Evolutionary conservation across 2,888 invertebrate species (phyloP), one percentile per base, ranked within the genome.

Genomic region (Polydrusus tereticollis): DNA sequence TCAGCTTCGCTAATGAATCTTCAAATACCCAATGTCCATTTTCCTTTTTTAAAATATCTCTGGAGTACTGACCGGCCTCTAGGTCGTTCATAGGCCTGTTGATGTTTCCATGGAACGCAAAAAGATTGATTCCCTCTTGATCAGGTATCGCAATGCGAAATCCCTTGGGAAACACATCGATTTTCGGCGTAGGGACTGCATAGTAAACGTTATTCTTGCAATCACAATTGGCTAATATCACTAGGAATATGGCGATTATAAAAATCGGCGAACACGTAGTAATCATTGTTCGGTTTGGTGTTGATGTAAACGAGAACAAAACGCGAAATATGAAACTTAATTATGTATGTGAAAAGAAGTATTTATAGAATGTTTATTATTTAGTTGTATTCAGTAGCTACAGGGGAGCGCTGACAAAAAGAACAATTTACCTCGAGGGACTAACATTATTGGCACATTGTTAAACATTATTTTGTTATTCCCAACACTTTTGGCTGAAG

Each of bases 71-170:
- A 1, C 85, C 85, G 2, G 82, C 80, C 45, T 81, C 82, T 43
- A 82, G 66, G 10, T 77, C 77, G n/a, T 78, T 64, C 77, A 85
- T 77, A 23, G 79, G 78, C 64, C 77, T 76, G 74, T 87, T 87
- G 14, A 87, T 71, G 57, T 86, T 86, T 3, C 84, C 86, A 74
- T 87, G 86, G 75, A 87, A 86, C 0, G 85, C 85, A 75, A 87
- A 86, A 59, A 86, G 73, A 59, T 80, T 76, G 0, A 87, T 73
- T 8, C 85, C 87, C 1, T 78, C 70, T 70, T 80, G 80, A 69
- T 86, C 85, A 14, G 85, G 85, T 74, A 87, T 85, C 45, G 84
- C 85, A 14, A 86, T 81, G 59, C 82, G 78, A 68, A 87, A 79
- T n/a, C 86, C 86, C 65, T 76, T 78, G n/a, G 74, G 75, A 36